Evolutionary conservation across 2,888 invertebrate species (phyloP), one percentile per base, ranked within the genome.

Genomic region (Malthinus flaveolus): DNA sequence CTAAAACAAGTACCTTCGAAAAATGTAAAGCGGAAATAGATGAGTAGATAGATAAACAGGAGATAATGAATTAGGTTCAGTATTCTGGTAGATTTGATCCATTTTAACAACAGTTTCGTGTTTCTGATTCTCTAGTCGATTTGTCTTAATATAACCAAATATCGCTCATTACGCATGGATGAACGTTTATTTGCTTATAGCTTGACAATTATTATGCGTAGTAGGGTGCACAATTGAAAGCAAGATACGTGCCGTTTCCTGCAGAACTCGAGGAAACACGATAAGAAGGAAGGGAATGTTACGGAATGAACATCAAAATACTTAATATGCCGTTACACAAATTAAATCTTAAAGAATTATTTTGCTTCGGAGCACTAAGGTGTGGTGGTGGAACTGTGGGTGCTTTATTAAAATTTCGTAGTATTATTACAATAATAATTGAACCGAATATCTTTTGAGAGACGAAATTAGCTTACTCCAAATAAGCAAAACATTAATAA

Each of bases 401-500:
- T 45, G 32, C 49, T 36, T 50, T 59, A 54, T 59, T 54, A 59
- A 59, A 44, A 54, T 49, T 54, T 44, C 46, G 44, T 23, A 23
- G 44, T 23, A 23, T 23, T 59, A 46, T 44, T 52, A 42, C 52
- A 58, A 23, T 23, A 23, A 23, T 23, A 23, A 58, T 58, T 48
- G 52, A 33, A 31, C 35, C 13, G 39, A 49, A 48, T 54, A 23
- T 56, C 56, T 44, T 55, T 23, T 23, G 23, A 23, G 36, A 42
- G 45, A 36, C 42, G 39, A 37, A 52, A 48, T 56, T 56, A 56
- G 56, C 49, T 13, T 23, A 13, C 32, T 61, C 61, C 58, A 23
- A 63, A 56, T 59, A 68, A 64, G 65, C 62, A 66, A 67, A 67
- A 66, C 65, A 63, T 59, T 65, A 53, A 53, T 53, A 39, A 58